Evolutionary conservation across 2,113 vertebrate species (phyloP).

Genomic region (Petroica traversi): DNA sequence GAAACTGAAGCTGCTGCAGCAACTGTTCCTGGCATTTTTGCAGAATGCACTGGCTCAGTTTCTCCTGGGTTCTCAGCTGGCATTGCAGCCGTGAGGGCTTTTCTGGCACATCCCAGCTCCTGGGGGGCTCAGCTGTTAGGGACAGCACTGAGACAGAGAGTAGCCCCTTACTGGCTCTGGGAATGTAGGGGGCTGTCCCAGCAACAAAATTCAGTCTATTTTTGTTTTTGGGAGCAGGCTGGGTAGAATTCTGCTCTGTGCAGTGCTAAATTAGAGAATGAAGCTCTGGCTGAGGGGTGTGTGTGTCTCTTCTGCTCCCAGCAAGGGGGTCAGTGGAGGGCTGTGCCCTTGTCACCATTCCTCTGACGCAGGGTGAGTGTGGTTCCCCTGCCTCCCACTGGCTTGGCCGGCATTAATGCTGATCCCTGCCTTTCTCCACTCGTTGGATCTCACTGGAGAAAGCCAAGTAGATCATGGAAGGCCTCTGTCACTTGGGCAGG

Average conservation of each 20-base stretch:
- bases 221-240: not conserved
- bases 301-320: not conserved
- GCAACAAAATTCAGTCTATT: not conserved
- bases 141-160: not conserved
- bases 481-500: not conserved
- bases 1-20: not conserved
- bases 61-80: not conserved
- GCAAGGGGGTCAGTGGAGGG: not conserved
- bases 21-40: not conserved
- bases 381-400: not conserved
- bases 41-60: not conserved
- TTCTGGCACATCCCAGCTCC: not conserved
- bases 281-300: not conserved
- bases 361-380: not conserved
- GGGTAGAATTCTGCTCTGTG: not conserved
- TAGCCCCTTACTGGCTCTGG: not conserved
- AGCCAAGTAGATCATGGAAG: not conserved
- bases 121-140: not conserved
- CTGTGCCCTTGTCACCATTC: not conserved
- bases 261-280: not conserved
- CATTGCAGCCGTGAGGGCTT: not conserved
- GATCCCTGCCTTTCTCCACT: not conserved
- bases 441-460: not conserved
- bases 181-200: not conserved
- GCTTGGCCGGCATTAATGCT: not conserved